Conservation (phyloP, 92 coral and sea anemone genomes). For the Phymanthus crucifer region DNA sequence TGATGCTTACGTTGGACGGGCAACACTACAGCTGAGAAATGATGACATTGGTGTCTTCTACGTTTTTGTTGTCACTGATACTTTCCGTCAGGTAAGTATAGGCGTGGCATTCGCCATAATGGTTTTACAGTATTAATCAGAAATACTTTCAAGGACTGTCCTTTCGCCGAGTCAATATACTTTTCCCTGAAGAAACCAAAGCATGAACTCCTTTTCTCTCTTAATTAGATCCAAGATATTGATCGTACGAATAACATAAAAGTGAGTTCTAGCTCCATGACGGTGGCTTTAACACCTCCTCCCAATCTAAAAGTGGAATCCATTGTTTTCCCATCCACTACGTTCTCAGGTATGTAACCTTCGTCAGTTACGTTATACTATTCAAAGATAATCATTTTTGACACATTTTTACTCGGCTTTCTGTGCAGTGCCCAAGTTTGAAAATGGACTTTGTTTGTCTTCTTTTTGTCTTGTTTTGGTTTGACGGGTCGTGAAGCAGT, state of each 20-base stretch:
- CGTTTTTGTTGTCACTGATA: constrained; percentile 58
- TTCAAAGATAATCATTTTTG: not conserved
- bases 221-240: constrained; percentile 53
- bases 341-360: constrained; percentile 66
- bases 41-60: constrained; percentile 68
- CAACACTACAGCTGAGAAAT: constrained; percentile 41
- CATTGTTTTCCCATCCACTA: constrained; percentile 54
- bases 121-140: too few species aligned
- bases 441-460: too few species aligned
- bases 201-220: not conserved
- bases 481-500: too few species aligned
- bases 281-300: constrained; percentile 73
- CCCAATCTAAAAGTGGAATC: constrained; percentile 66
- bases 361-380: not conserved
- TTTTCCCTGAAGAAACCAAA: not conserved
- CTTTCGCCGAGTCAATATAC: too few species aligned
- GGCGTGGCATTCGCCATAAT: too few species aligned
- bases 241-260: constrained; percentile 59
- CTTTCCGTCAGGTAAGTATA: constrained; percentile 28
- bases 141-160: too few species aligned
- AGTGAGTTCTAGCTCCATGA: constrained; percentile 53
- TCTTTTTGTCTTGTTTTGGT: too few species aligned
- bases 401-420: not conserved
- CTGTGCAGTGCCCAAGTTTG: too few species aligned
- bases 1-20: constrained; percentile 64